Percentiles rank a stretch among this genome's conserved stretches.
These are phyloP conservation scores for Mylabris phalerata DNA, from an alignment of 1,140 invertebrate genomes.

Conservation along the genomic window DNA sequence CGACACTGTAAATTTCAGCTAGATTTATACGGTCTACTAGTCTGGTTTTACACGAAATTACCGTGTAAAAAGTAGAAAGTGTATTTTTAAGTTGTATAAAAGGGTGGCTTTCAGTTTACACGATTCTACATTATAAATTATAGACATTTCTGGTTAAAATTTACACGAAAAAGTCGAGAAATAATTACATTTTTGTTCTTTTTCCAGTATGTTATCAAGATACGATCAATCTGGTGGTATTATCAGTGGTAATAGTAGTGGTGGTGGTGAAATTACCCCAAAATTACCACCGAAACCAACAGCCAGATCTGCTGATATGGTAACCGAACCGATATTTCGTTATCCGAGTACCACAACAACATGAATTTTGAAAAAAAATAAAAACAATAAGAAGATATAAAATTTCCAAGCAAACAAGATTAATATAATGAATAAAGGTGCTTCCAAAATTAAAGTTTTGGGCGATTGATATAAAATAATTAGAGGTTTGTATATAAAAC, in stretches of 20 bases:
- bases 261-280: conserved; percentile 33
- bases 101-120: too few species aligned
- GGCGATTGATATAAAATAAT: background rate
- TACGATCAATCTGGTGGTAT: conserved; percentile 19
- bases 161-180: background rate
- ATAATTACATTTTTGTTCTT: background rate
- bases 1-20: too few species aligned
- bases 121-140: too few species aligned
- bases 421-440: background rate
- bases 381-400: conserved; percentile 8
- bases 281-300: conserved; percentile 36
- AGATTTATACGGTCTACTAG: too few species aligned
- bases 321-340: conserved; percentile 38
- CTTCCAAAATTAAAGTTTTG: background rate
- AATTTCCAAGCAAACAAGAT: background rate
- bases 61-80: too few species aligned
- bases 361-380: conserved; percentile 18
- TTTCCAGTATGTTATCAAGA: conserved; percentile 21
- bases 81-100: too few species aligned
- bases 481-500: conserved; percentile 11
- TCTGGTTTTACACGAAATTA: too few species aligned
- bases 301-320: conserved; percentile 33
- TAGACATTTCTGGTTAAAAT: too few species aligned
- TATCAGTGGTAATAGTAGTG: too few species aligned
- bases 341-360: conserved; percentile 39